Evolutionary conservation across 1,140 invertebrate species (phyloP).

Genomic region (Drosophila tristis): DNA sequence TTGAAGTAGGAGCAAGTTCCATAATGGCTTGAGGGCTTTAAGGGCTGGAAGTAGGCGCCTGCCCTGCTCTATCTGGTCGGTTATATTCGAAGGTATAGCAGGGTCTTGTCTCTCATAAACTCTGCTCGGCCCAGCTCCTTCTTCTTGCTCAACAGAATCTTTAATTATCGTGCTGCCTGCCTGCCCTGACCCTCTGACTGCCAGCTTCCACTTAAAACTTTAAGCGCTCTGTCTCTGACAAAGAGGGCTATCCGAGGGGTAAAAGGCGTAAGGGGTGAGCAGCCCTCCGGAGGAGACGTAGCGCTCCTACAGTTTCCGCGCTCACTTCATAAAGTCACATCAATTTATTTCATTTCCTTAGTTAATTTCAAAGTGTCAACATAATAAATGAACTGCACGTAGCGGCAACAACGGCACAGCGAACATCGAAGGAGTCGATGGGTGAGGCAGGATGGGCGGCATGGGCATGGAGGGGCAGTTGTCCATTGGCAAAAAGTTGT

Average conservation of each 20-base stretch:
- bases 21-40: not conserved
- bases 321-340: conserved; percentile 81
- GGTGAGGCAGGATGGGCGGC: not conserved
- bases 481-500: conserved; percentile 76
- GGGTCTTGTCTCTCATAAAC: too few species aligned
- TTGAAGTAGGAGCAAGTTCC: conserved; percentile 5
- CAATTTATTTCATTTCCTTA: conserved; percentile 82
- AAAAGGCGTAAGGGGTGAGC: too few species aligned
- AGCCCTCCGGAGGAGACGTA: not conserved
- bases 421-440: not conserved
- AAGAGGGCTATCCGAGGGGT: not conserved
- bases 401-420: conserved; percentile 40
- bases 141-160: conserved; percentile 33
- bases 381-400: conserved; percentile 82
- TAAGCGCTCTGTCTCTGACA: conserved; percentile 39
- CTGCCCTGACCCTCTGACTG: too few species aligned
- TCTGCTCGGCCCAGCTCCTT: too few species aligned
- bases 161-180: conserved; percentile 51
- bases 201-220: conserved; percentile 31
- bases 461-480: conserved; percentile 9
- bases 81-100: too few species aligned
- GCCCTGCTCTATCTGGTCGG: not conserved
- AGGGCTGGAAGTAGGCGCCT: not conserved
- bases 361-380: conserved; percentile 83
- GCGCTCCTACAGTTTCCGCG: conserved; percentile 51